A percentile compares a stretch with the other conserved stretches of the same genome.
phyloP scores from a whole-genome alignment of 2,113 vertebrate species.

The Grammatotria lemairii region DNA sequence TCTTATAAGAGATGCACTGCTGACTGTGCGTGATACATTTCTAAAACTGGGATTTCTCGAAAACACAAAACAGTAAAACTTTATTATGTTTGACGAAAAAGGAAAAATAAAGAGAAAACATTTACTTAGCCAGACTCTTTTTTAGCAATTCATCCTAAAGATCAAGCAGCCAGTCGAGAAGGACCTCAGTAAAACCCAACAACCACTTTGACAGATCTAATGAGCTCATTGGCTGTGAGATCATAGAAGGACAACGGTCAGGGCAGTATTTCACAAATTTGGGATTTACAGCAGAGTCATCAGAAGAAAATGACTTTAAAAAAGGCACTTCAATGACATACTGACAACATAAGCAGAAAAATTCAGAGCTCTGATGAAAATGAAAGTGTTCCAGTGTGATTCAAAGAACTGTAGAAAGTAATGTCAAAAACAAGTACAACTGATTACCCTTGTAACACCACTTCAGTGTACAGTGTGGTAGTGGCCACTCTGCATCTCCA shows the following conservation, averaged over 20 bases:
- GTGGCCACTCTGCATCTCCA: not conserved
- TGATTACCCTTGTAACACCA: not conserved
- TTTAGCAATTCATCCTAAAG: not conserved
- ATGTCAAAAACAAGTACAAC: not conserved
- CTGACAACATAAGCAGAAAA: not conserved
- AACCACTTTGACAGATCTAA: constrained; percentile 22
- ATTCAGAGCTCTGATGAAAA: not conserved
- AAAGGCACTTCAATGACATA: constrained; percentile 19
- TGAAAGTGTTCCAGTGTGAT: constrained; percentile 2
- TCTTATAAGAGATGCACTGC: not conserved
- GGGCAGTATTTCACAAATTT: constrained; percentile 19
- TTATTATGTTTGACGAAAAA: not conserved
- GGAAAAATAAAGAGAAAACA: not conserved
- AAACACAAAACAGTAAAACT: not conserved
- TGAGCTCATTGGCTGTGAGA: constrained; percentile 15
- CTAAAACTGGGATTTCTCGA: not conserved
- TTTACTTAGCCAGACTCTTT: not conserved
- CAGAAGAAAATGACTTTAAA: not conserved
- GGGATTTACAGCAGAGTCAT: not conserved
- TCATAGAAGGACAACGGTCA: constrained; percentile 21
- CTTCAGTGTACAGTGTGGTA: not conserved
- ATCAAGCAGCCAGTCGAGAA: not conserved
- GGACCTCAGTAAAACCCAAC: constrained; percentile 1
- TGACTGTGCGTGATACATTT: not conserved
- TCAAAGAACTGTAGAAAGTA: not conserved